Base-by-base conservation (phyloP, 1,140 invertebrate species). In the Drosophila baimaii region DNA sequence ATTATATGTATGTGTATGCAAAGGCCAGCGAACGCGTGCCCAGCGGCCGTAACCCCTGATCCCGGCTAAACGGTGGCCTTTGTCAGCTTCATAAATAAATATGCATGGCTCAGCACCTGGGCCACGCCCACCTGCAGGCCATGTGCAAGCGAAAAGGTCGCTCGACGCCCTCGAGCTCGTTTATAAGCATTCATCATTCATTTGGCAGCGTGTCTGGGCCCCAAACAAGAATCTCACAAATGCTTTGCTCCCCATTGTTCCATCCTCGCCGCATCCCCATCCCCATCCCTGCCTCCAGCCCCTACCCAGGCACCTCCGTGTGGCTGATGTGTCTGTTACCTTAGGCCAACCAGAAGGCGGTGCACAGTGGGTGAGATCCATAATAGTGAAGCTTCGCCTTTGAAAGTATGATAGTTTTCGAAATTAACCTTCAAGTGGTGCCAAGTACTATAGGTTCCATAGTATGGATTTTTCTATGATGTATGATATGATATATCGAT, bases 151-250 rank as follows among this genome's bases (percentile, higher is more conserved):
- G 56, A 69, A 73, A 77, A 84, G 81, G 81, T 83, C 81, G 64
- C 77, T 55, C 66, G 54, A 61, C 58, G 77, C 66, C 77, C 81
- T 73, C 41, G 66, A 57, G 76, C 83, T 88, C 83, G 79, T 88
- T 88, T 77, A 82, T 88, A 74, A 73, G 79, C 83, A 88, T 88
- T 88, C 72, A 88, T 88, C 84, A 88, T 79, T 86, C 79, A 88
- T 82, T 79, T 85, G 74, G 79, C 79, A 77, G 61, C 63, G 54
- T 66, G 79, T 57, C 62, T 72, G 62, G 43, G 23, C 46, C 43
- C 33, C 41, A 49, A 69, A 59, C 49, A 76, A 70, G 71, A 85
- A 80, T 85, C 65, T 62, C 76, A 74, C 84, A 81, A 86, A 78
- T 76, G 75, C 64, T 66, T 58, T 61, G 37, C 61, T 49, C 52